Conservation (phyloP, 2,113 vertebrate genomes). For the Myrmecobius fasciatus region DNA sequence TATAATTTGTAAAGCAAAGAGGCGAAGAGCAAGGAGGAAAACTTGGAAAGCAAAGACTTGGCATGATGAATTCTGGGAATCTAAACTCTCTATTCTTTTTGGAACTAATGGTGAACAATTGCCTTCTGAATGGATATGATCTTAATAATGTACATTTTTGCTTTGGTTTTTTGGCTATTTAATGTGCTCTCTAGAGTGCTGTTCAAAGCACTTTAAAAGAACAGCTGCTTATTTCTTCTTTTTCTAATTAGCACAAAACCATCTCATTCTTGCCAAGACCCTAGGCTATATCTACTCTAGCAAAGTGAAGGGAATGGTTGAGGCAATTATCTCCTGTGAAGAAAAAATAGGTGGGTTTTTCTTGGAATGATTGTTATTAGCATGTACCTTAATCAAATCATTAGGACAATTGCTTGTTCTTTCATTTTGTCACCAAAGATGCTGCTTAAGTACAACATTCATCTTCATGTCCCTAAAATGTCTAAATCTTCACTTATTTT, state of each 20-base stretch:
- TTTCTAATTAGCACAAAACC: slow-evolving; percentile 77
- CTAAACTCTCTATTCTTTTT: slow-evolving; percentile 62
- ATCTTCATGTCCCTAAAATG: neutral
- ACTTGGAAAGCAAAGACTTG: slow-evolving; percentile 55
- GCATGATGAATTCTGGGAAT: slow-evolving; percentile 53
- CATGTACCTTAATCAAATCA: neutral
- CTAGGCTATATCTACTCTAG: slow-evolving; percentile 48
- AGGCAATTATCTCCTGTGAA: neutral
- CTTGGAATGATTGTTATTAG: neutral
- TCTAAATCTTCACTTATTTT: neutral
- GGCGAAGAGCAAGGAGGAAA: slow-evolving; percentile 58
- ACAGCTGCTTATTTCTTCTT: slow-evolving; percentile 69
- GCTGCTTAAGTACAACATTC: neutral
- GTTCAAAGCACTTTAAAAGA: slow-evolving; percentile 72
- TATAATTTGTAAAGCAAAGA: slow-evolving; percentile 56
- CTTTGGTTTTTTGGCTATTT: slow-evolving; percentile 71
- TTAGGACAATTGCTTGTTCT: neutral
- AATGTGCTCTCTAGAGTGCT: slow-evolving; percentile 72
- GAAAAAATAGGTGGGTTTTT: neutral
- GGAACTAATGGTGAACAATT: slow-evolving; percentile 67
- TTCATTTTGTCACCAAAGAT: neutral
- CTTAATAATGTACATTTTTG: slow-evolving; percentile 73
- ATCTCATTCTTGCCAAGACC: slow-evolving; percentile 58
- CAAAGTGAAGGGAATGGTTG: slow-evolving; percentile 8
- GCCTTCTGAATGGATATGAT: slow-evolving; percentile 70